Evolutionary conservation across 2,113 vertebrate genomes (phyloP).

Genomic region (Propithecus coquereli): DNA sequence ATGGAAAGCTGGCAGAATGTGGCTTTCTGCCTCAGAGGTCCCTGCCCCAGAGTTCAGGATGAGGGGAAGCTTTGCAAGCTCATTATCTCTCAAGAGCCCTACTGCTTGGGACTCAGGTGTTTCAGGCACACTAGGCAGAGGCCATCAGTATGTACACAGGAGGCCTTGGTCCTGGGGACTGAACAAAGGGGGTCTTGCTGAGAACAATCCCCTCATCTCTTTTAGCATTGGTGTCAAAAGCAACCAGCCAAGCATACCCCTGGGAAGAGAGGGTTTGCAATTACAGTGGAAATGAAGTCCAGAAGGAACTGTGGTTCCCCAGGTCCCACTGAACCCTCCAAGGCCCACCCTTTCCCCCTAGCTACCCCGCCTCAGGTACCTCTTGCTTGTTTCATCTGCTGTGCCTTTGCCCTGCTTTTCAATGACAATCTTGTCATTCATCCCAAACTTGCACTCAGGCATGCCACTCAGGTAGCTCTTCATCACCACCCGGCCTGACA

Average conservation of each 20-base stretch:
- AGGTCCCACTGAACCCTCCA: neutral
- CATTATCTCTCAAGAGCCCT: neutral
- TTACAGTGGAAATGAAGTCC: neutral
- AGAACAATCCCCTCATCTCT: neutral
- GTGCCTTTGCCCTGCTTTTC: constrained; percentile 99
- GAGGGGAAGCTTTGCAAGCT: neutral
- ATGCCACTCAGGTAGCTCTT: constrained; percentile 99
- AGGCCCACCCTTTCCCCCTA: neutral
- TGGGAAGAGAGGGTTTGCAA: neutral
- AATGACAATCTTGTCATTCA: constrained; percentile 99
- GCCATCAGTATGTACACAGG: neutral
- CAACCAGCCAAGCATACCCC: neutral
- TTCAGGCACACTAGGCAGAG: neutral
- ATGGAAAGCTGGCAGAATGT: neutral
- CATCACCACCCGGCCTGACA: constrained; percentile 98
- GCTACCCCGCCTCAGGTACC: neutral
- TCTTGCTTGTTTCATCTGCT: constrained; percentile 94
- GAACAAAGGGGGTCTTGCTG: neutral
- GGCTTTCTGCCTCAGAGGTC: neutral
- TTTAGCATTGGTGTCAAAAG: neutral
- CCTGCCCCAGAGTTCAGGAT: neutral
- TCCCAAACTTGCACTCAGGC: constrained; percentile 99
- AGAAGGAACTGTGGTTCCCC: neutral
- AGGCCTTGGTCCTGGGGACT: neutral
- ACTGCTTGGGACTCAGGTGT: neutral